These are phyloP conservation scores for Pristionchus entomophagus DNA, from an alignment of 2,888 invertebrate species.

Conservation along the genomic window DNA sequence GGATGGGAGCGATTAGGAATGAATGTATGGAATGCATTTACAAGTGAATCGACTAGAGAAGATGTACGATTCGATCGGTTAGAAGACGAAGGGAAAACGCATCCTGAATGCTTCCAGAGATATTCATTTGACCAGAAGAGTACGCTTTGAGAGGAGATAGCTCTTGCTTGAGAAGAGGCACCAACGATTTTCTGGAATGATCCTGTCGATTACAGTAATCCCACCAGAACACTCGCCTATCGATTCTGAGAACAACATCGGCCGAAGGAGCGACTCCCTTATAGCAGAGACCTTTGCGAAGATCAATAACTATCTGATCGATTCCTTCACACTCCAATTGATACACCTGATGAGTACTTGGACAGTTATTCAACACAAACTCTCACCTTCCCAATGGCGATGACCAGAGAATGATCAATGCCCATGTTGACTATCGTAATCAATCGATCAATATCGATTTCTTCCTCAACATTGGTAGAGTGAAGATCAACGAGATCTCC, in stretches of 20 bases:
- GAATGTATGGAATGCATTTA: constrained; percentile 30
- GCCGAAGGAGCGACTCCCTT: constrained; percentile 56
- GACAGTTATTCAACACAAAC: not conserved
- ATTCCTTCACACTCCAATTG: constrained; percentile 53
- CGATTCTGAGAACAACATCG: constrained; percentile 51
- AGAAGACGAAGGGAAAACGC: constrained; percentile 68
- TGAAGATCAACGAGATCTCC: constrained; percentile 43
- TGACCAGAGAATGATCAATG: constrained; percentile 60
- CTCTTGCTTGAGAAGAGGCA: constrained; percentile 36
- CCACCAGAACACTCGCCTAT: not conserved
- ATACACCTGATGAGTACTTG: constrained; percentile 18
- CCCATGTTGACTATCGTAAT: constrained; percentile 60
- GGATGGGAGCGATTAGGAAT: constrained; percentile 7
- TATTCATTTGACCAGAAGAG: constrained; percentile 66
- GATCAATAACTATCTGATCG: constrained; percentile 60
- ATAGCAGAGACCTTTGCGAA: constrained; percentile 50
- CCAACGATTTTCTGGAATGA: constrained; percentile 3
- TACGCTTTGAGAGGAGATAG: constrained; percentile 68
- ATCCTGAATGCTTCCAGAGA: constrained; percentile 67
- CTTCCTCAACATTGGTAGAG: constrained; percentile 35
- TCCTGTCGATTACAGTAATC: not conserved
- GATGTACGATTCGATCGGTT: constrained; percentile 60
- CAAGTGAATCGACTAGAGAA: constrained; percentile 45
- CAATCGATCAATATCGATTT: constrained; percentile 61
- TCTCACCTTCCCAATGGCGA: constrained; percentile 57